phyloP scores from a whole-genome alignment of 1,140 invertebrate species.

The Lepidostoma basale region DNA sequence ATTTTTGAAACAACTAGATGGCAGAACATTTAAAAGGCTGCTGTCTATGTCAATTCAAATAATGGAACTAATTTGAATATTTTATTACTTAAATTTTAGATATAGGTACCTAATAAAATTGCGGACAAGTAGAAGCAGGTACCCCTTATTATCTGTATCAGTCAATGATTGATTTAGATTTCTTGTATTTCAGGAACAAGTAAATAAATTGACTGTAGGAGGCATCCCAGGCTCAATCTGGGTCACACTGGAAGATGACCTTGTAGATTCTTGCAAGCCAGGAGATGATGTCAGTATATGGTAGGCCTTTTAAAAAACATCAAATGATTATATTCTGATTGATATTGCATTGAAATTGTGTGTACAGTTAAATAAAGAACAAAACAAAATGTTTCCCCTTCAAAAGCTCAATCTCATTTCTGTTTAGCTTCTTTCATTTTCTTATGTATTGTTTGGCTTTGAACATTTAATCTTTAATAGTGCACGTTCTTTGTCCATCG shows the following conservation, averaged over 20 bases:
- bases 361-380: too few relatives aligned
- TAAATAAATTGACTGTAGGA: constrained; percentile 72
- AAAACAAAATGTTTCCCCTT: too few relatives aligned
- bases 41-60: too few relatives aligned
- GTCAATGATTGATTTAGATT: not conserved
- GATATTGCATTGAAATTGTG: too few relatives aligned
- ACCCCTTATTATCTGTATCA: constrained; percentile 1
- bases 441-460: too few relatives aligned
- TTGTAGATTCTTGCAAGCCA: constrained; percentile 86
- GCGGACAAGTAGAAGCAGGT: not conserved
- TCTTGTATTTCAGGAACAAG: constrained; percentile 69
- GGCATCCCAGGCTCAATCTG: constrained; percentile 78
- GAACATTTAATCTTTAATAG: too few relatives aligned
- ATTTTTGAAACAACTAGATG: too few relatives aligned
- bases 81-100: constrained; percentile 27
- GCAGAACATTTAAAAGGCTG: too few relatives aligned
- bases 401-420: too few relatives aligned
- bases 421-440: too few relatives aligned
- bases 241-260: constrained; percentile 83
- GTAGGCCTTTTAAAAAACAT: constrained; percentile 58
- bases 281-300: constrained; percentile 86
- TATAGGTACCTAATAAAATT: not conserved
- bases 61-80: not conserved
- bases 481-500: too few relatives aligned
- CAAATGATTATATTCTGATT: too few relatives aligned